A percentile compares a stretch with the other conserved stretches of the same genome.
Evolutionary conservation across 2,888 invertebrate genomes (phyloP).

Genomic region (Miltochrista miniata): DNA sequence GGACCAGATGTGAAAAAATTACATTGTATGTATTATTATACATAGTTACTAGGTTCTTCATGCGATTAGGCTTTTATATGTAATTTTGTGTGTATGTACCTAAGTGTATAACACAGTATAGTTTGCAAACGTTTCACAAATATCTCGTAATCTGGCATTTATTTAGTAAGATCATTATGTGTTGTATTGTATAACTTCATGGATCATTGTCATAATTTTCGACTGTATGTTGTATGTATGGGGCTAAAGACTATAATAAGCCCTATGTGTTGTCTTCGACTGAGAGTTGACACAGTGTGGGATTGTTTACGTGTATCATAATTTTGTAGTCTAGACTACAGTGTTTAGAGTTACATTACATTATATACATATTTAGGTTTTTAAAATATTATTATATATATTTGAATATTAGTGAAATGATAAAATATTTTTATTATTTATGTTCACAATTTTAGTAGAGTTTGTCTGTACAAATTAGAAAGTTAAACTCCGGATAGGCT

Average conservation of each 20-base stretch:
- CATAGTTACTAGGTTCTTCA: conserved; percentile 39
- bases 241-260: conserved; percentile 6
- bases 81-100: conserved; percentile 48
- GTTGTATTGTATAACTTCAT: conserved; percentile 38
- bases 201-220: conserved; percentile 28
- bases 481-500: conserved; percentile 35
- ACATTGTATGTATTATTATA: conserved; percentile 34
- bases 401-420: conserved; percentile 29
- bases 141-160: conserved; percentile 57
- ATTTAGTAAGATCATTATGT: conserved; percentile 45
- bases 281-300: conserved; percentile 19
- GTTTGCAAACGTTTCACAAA: conserved; percentile 39
- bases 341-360: conserved; percentile 28
- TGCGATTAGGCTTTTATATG: conserved; percentile 47
- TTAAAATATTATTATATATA: conserved; percentile 30
- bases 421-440: conserved; percentile 38
- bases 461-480: conserved; percentile 39
- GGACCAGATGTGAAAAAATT: conserved; percentile 37
- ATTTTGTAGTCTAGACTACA: conserved; percentile 32
- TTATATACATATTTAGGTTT: conserved; percentile 33
- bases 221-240: conserved; percentile 23
- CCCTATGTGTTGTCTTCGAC: conserved; percentile 7
- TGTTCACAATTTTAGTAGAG: conserved; percentile 27
- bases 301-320: conserved; percentile 37
- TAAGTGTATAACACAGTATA: conserved; percentile 38